These are phyloP conservation scores for Oxytorus armatus DNA, from an alignment of 2,888 invertebrate species.

Conservation along the genomic window DNA sequence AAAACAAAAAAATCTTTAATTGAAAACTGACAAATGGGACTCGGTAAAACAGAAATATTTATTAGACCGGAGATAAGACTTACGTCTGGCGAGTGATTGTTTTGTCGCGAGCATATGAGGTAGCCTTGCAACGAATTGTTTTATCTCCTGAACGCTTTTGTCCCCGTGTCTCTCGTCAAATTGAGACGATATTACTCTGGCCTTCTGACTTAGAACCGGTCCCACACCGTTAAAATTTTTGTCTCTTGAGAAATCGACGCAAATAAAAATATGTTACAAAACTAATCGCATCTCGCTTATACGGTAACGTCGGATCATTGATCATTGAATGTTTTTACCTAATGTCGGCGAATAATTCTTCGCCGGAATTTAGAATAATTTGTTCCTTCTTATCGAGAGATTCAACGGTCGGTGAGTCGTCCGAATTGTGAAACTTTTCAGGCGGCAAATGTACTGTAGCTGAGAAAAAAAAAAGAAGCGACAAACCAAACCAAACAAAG, in stretches of 20 bases:
- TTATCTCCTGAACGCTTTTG: constrained; percentile 97
- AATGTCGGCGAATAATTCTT: constrained; percentile 94
- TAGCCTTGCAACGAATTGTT: constrained; percentile 95
- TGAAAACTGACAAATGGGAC: too few relatives aligned
- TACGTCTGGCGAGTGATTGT: constrained; percentile 91
- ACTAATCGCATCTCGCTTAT: not conserved
- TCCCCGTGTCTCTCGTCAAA: constrained; percentile 93
- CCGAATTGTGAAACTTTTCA: constrained; percentile 91
- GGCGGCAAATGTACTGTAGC: constrained; percentile 93
- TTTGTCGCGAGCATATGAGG: constrained; percentile 95
- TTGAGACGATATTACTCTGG: constrained; percentile 93
- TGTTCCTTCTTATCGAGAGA: constrained; percentile 89
- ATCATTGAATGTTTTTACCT: constrained; percentile 77
- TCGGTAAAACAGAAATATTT: not conserved
- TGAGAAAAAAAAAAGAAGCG: constrained; percentile 76
- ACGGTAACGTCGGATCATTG: not conserved
- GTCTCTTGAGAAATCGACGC: constrained; percentile 86
- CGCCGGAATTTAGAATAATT: constrained; percentile 94
- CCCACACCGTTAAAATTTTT: constrained; percentile 97
- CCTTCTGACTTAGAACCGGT: constrained; percentile 93
- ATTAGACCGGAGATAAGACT: constrained; percentile 70
- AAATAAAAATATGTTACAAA: constrained; percentile 6
- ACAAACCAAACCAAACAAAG: constrained; percentile 50
- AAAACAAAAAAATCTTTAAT: not conserved
- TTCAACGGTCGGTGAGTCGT: constrained; percentile 87